Evolutionary conservation across 2,888 invertebrate species (phyloP), one percentile per base, ranked within the genome.

Genomic region (Chaetoderma sp.): DNA sequence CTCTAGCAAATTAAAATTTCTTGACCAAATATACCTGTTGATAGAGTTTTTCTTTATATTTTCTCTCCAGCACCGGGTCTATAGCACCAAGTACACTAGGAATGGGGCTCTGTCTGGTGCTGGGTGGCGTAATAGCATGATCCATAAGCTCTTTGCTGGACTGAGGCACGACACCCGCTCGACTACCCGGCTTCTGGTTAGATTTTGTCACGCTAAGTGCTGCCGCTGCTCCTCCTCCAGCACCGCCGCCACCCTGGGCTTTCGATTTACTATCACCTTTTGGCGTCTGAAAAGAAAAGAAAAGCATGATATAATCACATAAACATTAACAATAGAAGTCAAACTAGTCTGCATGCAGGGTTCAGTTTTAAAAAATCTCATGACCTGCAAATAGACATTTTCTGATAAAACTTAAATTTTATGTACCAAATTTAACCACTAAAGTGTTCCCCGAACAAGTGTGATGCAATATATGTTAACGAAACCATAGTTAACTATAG

Each of bases 1-100:
- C n/a, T n/a, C n/a, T n/a, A n/a, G n/a, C n/a, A n/a, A n/a, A n/a
- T n/a, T n/a, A n/a, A n/a, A n/a, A n/a, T n/a, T n/a, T n/a, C n/a
- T n/a, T n/a, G n/a, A n/a, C 13, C 33, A 16, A 27, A 64, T 60
- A 32, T 63, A 77, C 80, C 78, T 78, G 78, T 25, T 72, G 64
- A 58, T 72, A 72, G 4, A 80, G 49, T 63, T 78, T 80, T 60
- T 80, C 79, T 50, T 73, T 77, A 58, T 80, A 80, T 70, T 79
- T 78, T 57, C 56, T 70, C 28, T 78, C 75, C 23, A 72, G 60
- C 5, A 70, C 67, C 0, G 73, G 67, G 36, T 78, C 78, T 42
- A 65, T 70, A n/a, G 13, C n/a, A 36, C n/a, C 39, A 13, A n/a
- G 28, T n/a, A n/a, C n/a, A n/a, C 72, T 70, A 5, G 68, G 62